Conservation (phyloP, 2,113 vertebrate genomes). For the Nycticryphes semicollaris region DNA sequence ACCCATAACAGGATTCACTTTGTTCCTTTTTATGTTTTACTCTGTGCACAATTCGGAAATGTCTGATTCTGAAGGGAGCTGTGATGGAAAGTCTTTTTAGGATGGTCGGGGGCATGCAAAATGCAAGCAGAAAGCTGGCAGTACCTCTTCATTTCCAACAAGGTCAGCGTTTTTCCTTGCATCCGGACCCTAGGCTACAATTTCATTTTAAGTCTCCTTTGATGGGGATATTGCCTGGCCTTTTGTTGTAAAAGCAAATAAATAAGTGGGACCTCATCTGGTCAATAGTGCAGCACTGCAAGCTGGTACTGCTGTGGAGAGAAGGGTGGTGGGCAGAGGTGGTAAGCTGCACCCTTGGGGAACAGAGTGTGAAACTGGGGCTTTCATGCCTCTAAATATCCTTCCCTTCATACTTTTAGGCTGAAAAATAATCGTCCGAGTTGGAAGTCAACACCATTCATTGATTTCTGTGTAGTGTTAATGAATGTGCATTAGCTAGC, state of each 20-base stretch:
- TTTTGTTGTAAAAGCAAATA: neutral
- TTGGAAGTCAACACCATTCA: neutral
- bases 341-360: accelerated
- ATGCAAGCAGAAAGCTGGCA: accelerated
- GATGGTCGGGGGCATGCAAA: neutral
- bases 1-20: neutral
- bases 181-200: neutral
- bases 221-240: neutral
- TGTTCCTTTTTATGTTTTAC: neutral
- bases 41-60: neutral
- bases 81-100: neutral
- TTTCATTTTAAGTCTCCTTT: neutral
- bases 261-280: neutral
- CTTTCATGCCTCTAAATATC: neutral
- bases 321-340: neutral
- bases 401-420: neutral
- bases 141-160: neutral
- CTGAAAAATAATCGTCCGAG: neutral
- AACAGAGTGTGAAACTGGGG: neutral
- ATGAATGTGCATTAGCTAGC: neutral
- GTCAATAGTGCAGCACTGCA: no score
- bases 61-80: neutral
- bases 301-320: neutral
- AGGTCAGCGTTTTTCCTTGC: neutral
- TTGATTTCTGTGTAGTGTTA: neutral